Evolutionary conservation across 1,140 invertebrate genomes (phyloP).

Genomic region (Dinoponera quadriceps): DNA sequence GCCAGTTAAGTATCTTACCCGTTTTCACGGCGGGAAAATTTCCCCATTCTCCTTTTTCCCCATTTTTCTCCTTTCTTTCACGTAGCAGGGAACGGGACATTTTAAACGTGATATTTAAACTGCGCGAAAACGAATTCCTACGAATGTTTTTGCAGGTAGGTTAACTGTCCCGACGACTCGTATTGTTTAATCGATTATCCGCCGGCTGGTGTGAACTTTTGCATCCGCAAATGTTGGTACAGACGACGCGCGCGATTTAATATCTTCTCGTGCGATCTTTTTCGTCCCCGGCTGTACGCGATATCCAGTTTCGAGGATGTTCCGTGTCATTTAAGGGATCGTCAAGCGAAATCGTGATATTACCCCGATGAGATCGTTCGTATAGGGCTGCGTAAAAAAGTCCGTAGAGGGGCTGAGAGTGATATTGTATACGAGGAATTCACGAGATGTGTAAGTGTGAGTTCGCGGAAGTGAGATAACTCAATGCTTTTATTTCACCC

Average conservation of each 20-base stretch:
- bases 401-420: not conserved
- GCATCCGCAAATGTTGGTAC: not conserved
- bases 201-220: not conserved
- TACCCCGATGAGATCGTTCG: not conserved
- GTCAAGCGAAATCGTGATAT: not conserved
- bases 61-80: too few relatives aligned
- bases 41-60: not conserved
- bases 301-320: not conserved
- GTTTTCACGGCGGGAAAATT: slow-evolving; percentile 15
- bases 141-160: not conserved
- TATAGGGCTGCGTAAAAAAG: too few relatives aligned
- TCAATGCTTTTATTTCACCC: too few relatives aligned
- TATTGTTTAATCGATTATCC: slow-evolving; percentile 62
- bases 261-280: not conserved
- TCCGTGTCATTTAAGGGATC: not conserved
- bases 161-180: not conserved
- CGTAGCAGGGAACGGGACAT: not conserved
- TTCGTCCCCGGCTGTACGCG: too few relatives aligned
- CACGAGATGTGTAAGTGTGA: not conserved
- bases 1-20: not conserved
- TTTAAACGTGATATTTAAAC: slow-evolving; percentile 42
- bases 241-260: not conserved
- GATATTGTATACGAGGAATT: not conserved
- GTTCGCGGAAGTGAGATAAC: too few relatives aligned
- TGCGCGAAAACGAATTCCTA: not conserved